Base-by-base conservation (phyloP, 2,888 invertebrate genomes). In the Icerya purchasi region DNA sequence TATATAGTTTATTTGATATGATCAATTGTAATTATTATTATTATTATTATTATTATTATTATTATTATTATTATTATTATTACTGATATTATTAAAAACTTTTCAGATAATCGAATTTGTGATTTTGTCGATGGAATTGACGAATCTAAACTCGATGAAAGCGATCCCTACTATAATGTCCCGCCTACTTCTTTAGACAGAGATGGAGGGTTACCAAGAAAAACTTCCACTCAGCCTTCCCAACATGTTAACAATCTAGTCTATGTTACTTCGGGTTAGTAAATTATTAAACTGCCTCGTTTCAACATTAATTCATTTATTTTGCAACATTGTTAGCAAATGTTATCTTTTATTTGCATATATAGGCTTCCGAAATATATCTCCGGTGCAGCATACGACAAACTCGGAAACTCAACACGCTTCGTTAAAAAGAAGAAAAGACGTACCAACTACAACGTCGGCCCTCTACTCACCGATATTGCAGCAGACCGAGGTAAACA, bases 361-460 rank as follows among this genome's bases (percentile, higher is more conserved):
- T 59, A 25, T 50, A 55, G 55, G 59, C 22, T 54, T 23, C 22
- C 59, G 59, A n/a, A 59, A 51, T 51, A 51, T 51, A 22, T 59
- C 59, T 23, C 59, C 59, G 18, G 54, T 24, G 53, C 53, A 57
- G 22, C 53, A 56, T 23, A 18, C 60, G 50, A 66, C 66, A n/a
- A n/a, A n/a, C n/a, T 57, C 65, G 50, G 74, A 74, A 66, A 73
- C 74, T 20, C 74, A 74, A 64, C 75, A 75, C 66, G 72, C 74
- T 5, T 76, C 75, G 14, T 67, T 75, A 56, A 71, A 73, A 63
- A 68, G 75, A 61, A 72, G 72, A 65, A 74, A 75, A 65, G 70
- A 70, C 52, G 66, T 68, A 61, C 67, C 68, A 19, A 66, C 68
- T 59, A 67, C 69, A 56, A 66, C 65, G n/a, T 62, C 65, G n/a